These are phyloP conservation scores for Eulemur coronatus DNA, from an alignment of 2,797 vertebrate species.

Conservation along the genomic window DNA sequence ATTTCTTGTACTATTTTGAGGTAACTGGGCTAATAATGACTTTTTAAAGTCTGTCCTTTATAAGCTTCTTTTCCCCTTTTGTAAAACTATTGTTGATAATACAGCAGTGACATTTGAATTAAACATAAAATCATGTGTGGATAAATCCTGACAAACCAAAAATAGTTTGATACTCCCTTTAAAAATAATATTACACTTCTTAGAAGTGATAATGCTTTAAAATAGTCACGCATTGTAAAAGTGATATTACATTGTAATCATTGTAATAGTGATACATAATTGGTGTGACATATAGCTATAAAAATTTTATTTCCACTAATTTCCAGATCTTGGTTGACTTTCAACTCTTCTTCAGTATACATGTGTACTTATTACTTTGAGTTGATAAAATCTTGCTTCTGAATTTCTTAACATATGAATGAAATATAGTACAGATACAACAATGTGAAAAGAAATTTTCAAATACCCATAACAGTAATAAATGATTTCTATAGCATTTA, in stretches of 20 bases:
- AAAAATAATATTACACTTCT: not conserved
- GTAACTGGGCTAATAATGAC: conserved; percentile 55
- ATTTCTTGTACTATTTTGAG: conserved; percentile 71
- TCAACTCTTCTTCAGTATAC: not conserved
- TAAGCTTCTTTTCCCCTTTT: not conserved
- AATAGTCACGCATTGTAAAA: not conserved
- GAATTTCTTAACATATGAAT: not conserved
- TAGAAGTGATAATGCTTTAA: not conserved
- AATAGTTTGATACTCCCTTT: conserved; percentile 1
- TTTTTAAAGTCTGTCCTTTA: conserved; percentile 60
- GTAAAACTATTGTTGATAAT: not conserved
- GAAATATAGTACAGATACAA: not conserved
- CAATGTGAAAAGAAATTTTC: not conserved
- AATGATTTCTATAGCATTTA: not conserved
- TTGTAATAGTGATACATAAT: not conserved
- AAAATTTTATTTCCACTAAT: not conserved
- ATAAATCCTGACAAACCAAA: conserved; percentile 25
- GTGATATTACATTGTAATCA: not conserved
- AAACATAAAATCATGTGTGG: not conserved
- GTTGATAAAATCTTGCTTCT: conserved; percentile 9
- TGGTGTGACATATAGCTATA: not conserved
- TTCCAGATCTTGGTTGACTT: not conserved
- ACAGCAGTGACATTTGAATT: conserved; percentile 13
- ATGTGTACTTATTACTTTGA: not conserved
- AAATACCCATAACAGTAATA: not conserved